Evolutionary conservation across 1,140 invertebrate genomes (phyloP), one percentile per base, ranked within the genome.

Genomic region (Euura saliciscinereae): DNA sequence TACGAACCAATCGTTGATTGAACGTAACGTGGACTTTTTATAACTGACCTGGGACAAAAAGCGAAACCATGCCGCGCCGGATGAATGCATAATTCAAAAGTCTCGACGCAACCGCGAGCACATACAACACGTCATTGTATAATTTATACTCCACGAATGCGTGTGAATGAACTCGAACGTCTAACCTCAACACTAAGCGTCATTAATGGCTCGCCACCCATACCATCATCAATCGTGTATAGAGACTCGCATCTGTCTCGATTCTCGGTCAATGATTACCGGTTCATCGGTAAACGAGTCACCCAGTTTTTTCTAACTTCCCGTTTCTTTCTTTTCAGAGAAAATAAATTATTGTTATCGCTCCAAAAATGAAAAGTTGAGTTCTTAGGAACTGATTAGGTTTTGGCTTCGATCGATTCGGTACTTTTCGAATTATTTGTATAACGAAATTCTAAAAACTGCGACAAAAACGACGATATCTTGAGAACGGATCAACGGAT

Each of bases 31-130:
- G 28, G 28, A 1, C 28, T 1, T 28, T 28, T 28, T 28, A 28
- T n/a, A 59, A 59, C 51, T 59, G 51, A 59, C 51, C 51, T 59
- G 51, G 51, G 51, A 59, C 13, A 59, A 59, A 59, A 59, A 59
- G 51, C 51, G 51, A 59, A 59, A 59, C 5, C 51, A 3, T n/a
- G 51, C 2, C 51, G 6, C 51, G 51, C 51, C 51, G 51, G 51
- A 59, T 59, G 51, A 59, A 59, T 59, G 6, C 51, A 59, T 59
- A 59, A 59, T 59, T 59, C 51, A 59, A 59, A 59, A 59, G 51
- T 3, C 51, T 59, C 51, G 8, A 6, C 3, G 51, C 28, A 59
- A n/a, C 5, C 5, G 51, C 5, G 51, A 0, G 51, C 13, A 59
- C 8, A 6, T n/a, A 59, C 51, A 59, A n/a, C 51, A 59, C 13